A percentile compares a stretch with the other conserved stretches of the same genome.
Conservation (phyloP, 2,113 vertebrate genomes). For the Halichoeres trimaculatus region DNA sequence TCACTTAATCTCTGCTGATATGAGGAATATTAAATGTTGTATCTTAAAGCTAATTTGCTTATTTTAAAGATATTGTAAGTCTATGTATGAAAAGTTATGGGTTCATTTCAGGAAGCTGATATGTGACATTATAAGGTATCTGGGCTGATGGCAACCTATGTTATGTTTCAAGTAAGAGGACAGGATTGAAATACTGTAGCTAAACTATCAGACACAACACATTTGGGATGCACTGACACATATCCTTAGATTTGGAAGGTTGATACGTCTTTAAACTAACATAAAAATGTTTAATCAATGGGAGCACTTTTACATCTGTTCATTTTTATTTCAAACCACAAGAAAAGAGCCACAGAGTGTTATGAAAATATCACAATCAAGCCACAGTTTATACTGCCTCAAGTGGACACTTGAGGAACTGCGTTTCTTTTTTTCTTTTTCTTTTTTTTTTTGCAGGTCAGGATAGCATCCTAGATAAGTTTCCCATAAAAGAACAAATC, state of each 20-base stretch:
- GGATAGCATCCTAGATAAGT: background rate
- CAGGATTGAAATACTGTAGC: constrained; percentile 32
- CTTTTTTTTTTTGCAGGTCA: background rate
- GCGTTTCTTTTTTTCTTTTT: too few species aligned
- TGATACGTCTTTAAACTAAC: background rate
- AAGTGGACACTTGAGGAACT: too few species aligned
- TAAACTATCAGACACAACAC: constrained; percentile 35
- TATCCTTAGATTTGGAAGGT: background rate
- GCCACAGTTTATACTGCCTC: too few species aligned
- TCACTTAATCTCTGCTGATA: background rate
- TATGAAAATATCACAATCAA: background rate
- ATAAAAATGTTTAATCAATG: background rate
- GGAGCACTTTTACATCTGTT: too few species aligned
- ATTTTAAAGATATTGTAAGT: background rate
- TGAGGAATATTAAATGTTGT: too few species aligned
- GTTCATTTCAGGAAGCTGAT: background rate
- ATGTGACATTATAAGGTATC: constrained; percentile 51
- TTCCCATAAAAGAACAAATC: background rate
- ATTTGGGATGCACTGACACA: constrained; percentile 23
- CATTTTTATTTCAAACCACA: background rate
- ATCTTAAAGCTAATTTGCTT: background rate
- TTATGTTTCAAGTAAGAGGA: constrained; percentile 66
- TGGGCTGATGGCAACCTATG: constrained; percentile 63
- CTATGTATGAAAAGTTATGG: background rate
- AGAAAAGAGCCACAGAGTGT: background rate